These are phyloP conservation scores for Motacilla tschutschensis DNA, from an alignment of 2,113 vertebrate species.

Conservation along the genomic window DNA sequence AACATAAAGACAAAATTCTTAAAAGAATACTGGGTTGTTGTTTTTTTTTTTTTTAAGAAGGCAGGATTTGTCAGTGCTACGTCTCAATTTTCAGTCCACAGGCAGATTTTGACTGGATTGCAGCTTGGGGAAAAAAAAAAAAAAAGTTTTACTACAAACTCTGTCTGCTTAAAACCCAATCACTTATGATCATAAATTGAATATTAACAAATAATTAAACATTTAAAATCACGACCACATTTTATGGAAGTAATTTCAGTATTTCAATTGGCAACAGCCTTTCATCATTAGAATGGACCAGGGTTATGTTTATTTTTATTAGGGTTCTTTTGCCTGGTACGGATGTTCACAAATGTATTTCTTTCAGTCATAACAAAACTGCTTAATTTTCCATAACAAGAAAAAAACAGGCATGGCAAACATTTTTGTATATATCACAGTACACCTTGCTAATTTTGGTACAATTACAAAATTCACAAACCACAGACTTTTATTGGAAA, in stretches of 20 bases:
- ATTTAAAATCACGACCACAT: background rate
- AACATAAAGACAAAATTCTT: background rate
- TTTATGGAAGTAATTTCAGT: background rate
- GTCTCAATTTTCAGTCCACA: background rate
- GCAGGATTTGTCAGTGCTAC: background rate
- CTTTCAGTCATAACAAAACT: background rate
- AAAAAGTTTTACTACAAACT: background rate
- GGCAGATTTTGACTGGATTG: background rate
- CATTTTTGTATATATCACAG: background rate
- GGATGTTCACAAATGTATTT: background rate
- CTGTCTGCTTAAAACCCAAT: background rate
- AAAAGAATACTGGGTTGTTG: fast-evolving
- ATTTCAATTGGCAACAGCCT: background rate
- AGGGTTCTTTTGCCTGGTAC: background rate
- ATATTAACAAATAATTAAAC: background rate
- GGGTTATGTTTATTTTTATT: background rate
- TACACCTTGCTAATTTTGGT: background rate
- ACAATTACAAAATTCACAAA: background rate
- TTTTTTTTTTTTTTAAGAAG: background rate
- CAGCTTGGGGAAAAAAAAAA: background rate
- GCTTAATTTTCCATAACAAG: background rate
- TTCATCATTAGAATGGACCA: background rate
- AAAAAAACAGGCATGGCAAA: background rate
- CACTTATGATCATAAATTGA: background rate
- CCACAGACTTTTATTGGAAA: background rate